Percentiles rank a stretch among this genome's conserved stretches.
Conservation (phyloP, 1,140 invertebrate species). For the Anthonomus grandis region DNA sequence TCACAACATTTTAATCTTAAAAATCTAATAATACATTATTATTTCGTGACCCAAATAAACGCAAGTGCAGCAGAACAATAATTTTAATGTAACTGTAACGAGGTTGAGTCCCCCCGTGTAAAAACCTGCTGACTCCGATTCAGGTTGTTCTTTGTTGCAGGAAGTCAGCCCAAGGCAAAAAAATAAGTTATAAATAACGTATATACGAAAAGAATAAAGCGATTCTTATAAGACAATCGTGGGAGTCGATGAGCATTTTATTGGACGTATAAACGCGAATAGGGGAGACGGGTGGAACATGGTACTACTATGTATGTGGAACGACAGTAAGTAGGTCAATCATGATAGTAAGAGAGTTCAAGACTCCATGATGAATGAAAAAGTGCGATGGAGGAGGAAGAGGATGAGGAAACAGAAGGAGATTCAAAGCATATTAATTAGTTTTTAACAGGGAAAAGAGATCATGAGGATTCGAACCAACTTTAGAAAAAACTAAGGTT, state of each 20-base stretch:
- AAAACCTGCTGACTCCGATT: not conserved
- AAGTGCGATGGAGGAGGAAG: too few species aligned
- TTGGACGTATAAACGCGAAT: not conserved
- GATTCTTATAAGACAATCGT: conserved; percentile 12
- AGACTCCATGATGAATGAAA: too few species aligned
- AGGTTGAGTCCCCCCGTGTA: not conserved
- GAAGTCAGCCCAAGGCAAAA: conserved; percentile 4
- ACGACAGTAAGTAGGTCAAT: too few species aligned
- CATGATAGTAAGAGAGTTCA: too few species aligned
- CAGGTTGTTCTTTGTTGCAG: conserved; percentile 11
- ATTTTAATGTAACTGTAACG: not conserved
- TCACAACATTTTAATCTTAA: too few species aligned
- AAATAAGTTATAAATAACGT: conserved; percentile 1
- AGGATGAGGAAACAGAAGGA: too few species aligned
- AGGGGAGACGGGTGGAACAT: not conserved
- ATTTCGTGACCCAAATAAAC: conserved; percentile 1
- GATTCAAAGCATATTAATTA: too few species aligned
- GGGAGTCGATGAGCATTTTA: conserved; percentile 4
- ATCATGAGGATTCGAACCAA: too few species aligned
- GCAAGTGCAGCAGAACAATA: not conserved
- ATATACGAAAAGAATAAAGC: conserved; percentile 10
- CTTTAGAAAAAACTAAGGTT: too few species aligned
- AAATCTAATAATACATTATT: too few species aligned
- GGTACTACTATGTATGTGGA: too few species aligned
- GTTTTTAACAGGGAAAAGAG: too few species aligned